Conservation (phyloP, 2,113 vertebrate species). For the Elanoides forficatus region DNA sequence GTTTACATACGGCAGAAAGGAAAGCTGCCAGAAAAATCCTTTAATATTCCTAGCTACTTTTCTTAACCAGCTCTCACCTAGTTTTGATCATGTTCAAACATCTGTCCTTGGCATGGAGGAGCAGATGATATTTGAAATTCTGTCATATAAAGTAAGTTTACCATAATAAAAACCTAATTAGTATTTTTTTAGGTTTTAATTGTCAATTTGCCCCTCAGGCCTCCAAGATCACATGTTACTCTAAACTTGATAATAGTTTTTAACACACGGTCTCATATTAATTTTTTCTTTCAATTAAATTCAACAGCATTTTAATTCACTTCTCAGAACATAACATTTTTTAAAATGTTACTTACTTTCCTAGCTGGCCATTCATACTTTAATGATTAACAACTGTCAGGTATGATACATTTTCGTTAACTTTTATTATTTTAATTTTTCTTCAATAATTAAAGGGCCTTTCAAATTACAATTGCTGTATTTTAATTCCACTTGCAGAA, state of each 20-base stretch:
- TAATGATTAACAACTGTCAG: neutral
- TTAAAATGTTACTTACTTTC: neutral
- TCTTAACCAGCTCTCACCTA: neutral
- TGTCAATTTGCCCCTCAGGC: neutral
- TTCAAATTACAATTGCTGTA: neutral
- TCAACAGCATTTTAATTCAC: neutral
- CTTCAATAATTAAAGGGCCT: neutral
- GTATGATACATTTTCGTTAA: neutral
- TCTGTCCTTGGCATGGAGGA: neutral
- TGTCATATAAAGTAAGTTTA: neutral
- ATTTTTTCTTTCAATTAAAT: neutral
- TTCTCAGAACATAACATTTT: neutral
- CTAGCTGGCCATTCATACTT: neutral
- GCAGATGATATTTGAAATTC: neutral
- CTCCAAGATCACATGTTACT: neutral
- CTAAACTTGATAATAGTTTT: neutral
- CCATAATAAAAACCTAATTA: neutral
- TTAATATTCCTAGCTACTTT: neutral
- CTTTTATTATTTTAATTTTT: neutral
- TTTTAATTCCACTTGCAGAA: neutral
- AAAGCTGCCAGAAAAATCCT: neutral
- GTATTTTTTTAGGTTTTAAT: neutral
- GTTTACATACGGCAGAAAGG: neutral
- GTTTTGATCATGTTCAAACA: neutral
- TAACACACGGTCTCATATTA: neutral